Evolutionary conservation across 1,140 invertebrate species (phyloP).

Genomic region (Trachymyrmex septentrionalis): DNA sequence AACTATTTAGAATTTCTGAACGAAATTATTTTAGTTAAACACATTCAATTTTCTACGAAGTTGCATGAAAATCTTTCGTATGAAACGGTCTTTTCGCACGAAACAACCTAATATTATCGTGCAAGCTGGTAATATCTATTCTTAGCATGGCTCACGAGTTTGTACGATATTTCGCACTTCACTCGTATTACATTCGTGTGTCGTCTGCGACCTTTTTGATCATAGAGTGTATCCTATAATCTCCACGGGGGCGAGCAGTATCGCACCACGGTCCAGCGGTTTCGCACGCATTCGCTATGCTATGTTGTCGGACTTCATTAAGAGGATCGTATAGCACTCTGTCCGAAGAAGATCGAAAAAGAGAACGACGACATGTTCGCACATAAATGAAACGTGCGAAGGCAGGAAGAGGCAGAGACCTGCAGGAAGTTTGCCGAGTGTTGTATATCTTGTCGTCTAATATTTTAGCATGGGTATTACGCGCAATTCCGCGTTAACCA

Average conservation of each 20-base stretch:
- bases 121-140: constrained; percentile 50
- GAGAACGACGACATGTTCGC: constrained; percentile 31
- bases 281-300: constrained; percentile 55
- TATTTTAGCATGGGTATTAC: constrained; percentile 53
- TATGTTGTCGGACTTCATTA: constrained; percentile 75
- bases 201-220: constrained; percentile 64
- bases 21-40: neutral
- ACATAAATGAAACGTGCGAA: constrained; percentile 4
- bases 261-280: constrained; percentile 63
- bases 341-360: constrained; percentile 61
- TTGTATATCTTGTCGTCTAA: constrained; percentile 53
- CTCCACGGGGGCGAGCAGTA: constrained; percentile 51
- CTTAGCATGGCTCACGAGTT: constrained; percentile 35
- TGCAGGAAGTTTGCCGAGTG: constrained; percentile 41
- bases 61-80: neutral
- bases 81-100: neutral
- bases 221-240: constrained; percentile 68
- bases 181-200: constrained; percentile 59
- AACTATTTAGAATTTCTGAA: too few species aligned
- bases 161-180: constrained; percentile 39
- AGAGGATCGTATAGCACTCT: constrained; percentile 73
- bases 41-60: neutral
- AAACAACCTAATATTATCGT: constrained; percentile 20
- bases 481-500: constrained; percentile 36
- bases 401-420: neutral